Evolutionary conservation across 2,113 vertebrate species (phyloP).

Genomic region (Megatriorchis doriae): DNA sequence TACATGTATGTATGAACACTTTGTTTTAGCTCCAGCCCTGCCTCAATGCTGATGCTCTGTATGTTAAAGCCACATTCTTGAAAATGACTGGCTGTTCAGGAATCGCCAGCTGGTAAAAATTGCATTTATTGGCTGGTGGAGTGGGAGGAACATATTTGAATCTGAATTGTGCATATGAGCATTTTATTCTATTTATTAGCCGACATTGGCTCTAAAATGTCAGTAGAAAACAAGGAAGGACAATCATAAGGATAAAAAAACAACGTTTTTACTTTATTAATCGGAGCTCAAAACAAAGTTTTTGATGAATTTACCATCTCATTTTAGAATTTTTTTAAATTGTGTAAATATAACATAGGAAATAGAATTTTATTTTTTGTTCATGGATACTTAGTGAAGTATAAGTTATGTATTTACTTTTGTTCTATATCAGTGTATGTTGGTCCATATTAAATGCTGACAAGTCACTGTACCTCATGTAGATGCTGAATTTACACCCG

Average conservation of each 20-base stretch:
- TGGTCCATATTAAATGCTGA: constrained; percentile 86
- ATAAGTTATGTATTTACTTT: constrained; percentile 95
- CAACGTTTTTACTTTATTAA: constrained; percentile 70
- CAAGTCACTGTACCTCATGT: constrained; percentile 89
- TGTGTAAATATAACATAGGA: constrained; percentile 99
- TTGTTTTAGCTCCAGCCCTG: constrained; percentile 92
- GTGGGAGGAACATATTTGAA: constrained; percentile 82
- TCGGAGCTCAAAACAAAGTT: constrained; percentile 88
- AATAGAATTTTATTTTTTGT: constrained; percentile 97
- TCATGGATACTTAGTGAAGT: constrained; percentile 89
- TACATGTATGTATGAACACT: constrained; percentile 92
- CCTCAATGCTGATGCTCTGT: constrained; percentile 77
- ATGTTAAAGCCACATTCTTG: constrained; percentile 75
- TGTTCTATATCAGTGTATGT: constrained; percentile 79
- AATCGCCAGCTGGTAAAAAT: constrained; percentile 76
- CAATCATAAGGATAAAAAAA: constrained; percentile 84
- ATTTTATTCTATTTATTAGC: constrained; percentile 96
- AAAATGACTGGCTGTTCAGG: constrained; percentile 78
- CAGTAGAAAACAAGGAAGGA: constrained; percentile 83
- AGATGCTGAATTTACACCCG: constrained; percentile 81
- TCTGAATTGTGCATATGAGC: constrained; percentile 82
- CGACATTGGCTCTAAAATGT: constrained; percentile 90
- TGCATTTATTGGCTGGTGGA: constrained; percentile 76
- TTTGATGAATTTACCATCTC: constrained; percentile 86
- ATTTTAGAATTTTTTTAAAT: constrained; percentile 86